A percentile compares a stretch with the other conserved stretches of the same genome.
phyloP scores from a whole-genome alignment of 2,797 vertebrate species.

The Cirrhinus mrigala region DNA sequence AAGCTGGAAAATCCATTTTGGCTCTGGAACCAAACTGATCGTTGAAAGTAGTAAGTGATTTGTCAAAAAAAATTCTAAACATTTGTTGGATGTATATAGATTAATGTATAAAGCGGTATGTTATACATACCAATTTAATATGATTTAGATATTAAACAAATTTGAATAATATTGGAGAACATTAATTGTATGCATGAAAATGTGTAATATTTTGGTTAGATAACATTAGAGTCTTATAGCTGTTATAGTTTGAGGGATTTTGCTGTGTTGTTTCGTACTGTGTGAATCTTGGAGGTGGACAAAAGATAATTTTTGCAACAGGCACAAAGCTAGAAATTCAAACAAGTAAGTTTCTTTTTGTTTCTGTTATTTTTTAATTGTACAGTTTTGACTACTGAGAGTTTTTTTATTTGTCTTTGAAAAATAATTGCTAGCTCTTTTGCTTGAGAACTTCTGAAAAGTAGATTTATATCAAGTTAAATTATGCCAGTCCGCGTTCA shows the following conservation, averaged over 20 bases:
- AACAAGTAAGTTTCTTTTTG: constrained; percentile 45
- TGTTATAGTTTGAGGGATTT: constrained; percentile 1
- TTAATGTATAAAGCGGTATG: neutral
- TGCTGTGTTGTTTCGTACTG: constrained; percentile 24
- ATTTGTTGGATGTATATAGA: neutral
- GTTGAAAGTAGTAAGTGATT: constrained; percentile 43
- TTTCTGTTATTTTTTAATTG: neutral
- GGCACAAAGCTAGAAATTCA: constrained; percentile 55
- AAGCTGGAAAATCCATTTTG: constrained; percentile 53
- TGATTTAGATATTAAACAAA: neutral
- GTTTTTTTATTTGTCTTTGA: neutral
- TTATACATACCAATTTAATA: neutral
- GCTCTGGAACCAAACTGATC: constrained; percentile 55
- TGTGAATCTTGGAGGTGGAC: constrained; percentile 49
- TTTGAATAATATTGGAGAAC: neutral
- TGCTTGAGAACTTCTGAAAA: neutral
- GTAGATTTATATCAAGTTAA: neutral
- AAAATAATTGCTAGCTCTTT: neutral
- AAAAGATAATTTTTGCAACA: constrained; percentile 55
- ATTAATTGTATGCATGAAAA: neutral
- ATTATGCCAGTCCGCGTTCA: neutral
- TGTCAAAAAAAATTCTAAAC: neutral
- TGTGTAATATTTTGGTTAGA: neutral
- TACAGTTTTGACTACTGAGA: neutral
- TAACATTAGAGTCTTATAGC: neutral